phyloP scores from a whole-genome alignment of 2,888 invertebrate genomes.

The Nomada fucata region DNA sequence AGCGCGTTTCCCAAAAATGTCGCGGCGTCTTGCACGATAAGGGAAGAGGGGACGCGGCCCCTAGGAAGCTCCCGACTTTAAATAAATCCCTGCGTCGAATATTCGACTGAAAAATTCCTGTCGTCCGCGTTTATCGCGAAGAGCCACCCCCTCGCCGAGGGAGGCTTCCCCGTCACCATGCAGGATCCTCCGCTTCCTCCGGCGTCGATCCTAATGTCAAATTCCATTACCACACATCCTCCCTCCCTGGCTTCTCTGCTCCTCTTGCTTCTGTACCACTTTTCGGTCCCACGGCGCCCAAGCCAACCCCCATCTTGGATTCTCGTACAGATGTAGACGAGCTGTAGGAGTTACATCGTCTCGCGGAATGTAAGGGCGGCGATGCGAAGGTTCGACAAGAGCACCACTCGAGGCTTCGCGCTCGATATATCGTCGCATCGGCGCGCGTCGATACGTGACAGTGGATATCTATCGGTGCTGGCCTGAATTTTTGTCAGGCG shows the following conservation, averaged over 20 bases:
- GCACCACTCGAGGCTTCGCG: slow-evolving; percentile 69
- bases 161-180: background rate
- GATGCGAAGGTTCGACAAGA: slow-evolving; percentile 37
- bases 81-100: slow-evolving; percentile 41
- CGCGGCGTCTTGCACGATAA: slow-evolving; percentile 20
- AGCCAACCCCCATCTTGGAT: slow-evolving; percentile 10
- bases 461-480: slow-evolving; percentile 67
- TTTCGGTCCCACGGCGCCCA: background rate
- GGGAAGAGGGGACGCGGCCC: background rate
- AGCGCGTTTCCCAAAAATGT: background rate
- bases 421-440: slow-evolving; percentile 68
- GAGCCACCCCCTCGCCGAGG: slow-evolving; percentile 1
- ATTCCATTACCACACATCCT: slow-evolving; percentile 72
- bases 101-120: slow-evolving; percentile 39
- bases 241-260: background rate
- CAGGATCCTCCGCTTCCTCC: slow-evolving; percentile 39
- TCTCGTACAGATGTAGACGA: slow-evolving; percentile 26
- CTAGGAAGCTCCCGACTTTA: slow-evolving; percentile 2
- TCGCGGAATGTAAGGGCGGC: background rate
- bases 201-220: slow-evolving; percentile 77
- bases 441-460: slow-evolving; percentile 70
- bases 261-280: background rate
- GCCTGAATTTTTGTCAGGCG: slow-evolving; percentile 60
- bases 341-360: slow-evolving; percentile 17
- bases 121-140: slow-evolving; percentile 42